Percentiles rank a stretch among this genome's conserved stretches.
Conservation (phyloP, 2,888 invertebrate genomes). For the Rosalia funebris region DNA sequence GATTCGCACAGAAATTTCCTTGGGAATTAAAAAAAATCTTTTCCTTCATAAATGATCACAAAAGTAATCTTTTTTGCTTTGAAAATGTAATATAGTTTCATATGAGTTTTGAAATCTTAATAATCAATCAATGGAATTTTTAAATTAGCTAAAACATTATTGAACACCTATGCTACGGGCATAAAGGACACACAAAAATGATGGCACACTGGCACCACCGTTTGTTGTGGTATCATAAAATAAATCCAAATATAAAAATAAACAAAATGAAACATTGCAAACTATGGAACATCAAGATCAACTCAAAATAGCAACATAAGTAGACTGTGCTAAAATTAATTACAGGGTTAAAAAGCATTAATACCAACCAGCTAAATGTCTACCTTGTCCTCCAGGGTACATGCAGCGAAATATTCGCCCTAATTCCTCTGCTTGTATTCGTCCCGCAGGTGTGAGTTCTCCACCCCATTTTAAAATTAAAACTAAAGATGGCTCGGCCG, state of each 20-base stretch:
- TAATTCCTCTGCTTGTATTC: slow-evolving; percentile 96
- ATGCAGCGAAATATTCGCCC: slow-evolving; percentile 99
- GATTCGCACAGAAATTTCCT: too few relatives aligned
- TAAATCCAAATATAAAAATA: slow-evolving; percentile 31
- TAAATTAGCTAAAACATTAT: too few relatives aligned
- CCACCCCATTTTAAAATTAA: slow-evolving; percentile 99
- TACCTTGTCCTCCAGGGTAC: slow-evolving; percentile 98
- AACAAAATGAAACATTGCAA: slow-evolving; percentile 28
- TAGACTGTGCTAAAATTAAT: slow-evolving; percentile 44
- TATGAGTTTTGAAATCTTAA: too few relatives aligned
- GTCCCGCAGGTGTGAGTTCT: slow-evolving; percentile 96
- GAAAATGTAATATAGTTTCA: too few relatives aligned
- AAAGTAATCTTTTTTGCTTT: too few relatives aligned
- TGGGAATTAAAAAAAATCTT: too few relatives aligned
- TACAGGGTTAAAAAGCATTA: slow-evolving; percentile 52
- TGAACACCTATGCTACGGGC: too few relatives aligned
- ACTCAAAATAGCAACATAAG: slow-evolving; percentile 39
- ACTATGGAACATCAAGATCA: slow-evolving; percentile 28
- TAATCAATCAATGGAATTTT: too few relatives aligned
- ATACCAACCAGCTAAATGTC: slow-evolving; percentile 80
- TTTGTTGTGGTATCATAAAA: neutral
- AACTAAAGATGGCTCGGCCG: slow-evolving; percentile 92
- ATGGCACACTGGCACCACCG: neutral
- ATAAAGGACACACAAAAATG: neutral
- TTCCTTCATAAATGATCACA: too few relatives aligned